Evolutionary conservation across 2,888 invertebrate genomes (phyloP).

Genomic region (Saturnia pavonia): DNA sequence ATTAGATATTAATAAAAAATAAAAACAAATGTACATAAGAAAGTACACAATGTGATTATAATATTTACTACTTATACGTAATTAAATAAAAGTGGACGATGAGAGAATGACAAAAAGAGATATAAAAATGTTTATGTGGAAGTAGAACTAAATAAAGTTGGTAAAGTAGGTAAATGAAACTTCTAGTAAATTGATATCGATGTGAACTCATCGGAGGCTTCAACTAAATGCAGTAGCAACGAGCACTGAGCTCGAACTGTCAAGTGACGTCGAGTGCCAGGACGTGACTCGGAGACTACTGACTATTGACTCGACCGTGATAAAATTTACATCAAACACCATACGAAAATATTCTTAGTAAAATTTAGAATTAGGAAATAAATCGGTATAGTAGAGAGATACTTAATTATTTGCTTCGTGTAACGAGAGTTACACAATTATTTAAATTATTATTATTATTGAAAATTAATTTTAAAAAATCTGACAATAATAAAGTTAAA

Average conservation of each 20-base stretch:
- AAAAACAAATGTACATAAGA: too few relatives aligned
- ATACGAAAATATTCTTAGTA: slow-evolving; percentile 22
- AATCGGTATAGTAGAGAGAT: neutral
- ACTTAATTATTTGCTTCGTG: neutral
- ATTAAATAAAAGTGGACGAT: too few relatives aligned
- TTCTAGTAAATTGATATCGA: slow-evolving; percentile 28
- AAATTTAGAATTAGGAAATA: neutral
- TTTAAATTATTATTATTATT: neutral
- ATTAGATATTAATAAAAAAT: too few relatives aligned
- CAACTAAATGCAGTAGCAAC: slow-evolving; percentile 49
- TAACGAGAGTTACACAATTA: neutral
- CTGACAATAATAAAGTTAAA: too few relatives aligned
- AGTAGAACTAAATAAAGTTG: neutral
- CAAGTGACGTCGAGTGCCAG: slow-evolving; percentile 58
- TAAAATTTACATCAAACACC: slow-evolving; percentile 34
- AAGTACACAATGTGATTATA: too few relatives aligned
- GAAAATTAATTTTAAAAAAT: too few relatives aligned
- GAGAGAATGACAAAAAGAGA: too few relatives aligned
- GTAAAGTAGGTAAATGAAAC: neutral
- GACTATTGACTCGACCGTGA: slow-evolving; percentile 50
- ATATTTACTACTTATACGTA: too few relatives aligned
- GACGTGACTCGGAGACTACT: slow-evolving; percentile 60
- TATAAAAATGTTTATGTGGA: too few relatives aligned
- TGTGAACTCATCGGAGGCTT: slow-evolving; percentile 22
- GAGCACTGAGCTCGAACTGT: slow-evolving; percentile 47